Conservation (phyloP, 2,888 invertebrate species). For the Sepiola atlantica region DNA sequence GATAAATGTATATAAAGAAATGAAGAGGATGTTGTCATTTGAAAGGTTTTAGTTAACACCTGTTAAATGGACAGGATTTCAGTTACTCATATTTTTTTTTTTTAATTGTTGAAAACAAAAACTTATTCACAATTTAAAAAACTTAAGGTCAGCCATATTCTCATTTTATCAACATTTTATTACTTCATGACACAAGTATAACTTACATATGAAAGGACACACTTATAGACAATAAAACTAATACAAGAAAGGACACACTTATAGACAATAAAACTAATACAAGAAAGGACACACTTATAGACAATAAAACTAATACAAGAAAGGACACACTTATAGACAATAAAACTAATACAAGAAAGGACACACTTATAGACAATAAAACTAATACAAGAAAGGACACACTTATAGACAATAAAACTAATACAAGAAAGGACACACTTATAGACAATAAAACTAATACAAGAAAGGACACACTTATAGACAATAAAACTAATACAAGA, state of each 20-base stretch:
- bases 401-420: neutral
- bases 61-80: too few relatives aligned
- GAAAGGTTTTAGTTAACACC: too few relatives aligned
- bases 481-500: neutral
- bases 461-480: neutral
- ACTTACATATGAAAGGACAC: neutral
- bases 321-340: neutral
- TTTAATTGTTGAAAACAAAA: too few relatives aligned
- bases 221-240: neutral
- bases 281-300: neutral
- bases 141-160: neutral
- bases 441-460: neutral
- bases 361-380: neutral
- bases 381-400: neutral
- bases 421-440: neutral
- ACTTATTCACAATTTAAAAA: too few relatives aligned
- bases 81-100: too few relatives aligned
- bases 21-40: too few relatives aligned
- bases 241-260: neutral
- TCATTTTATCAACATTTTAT: neutral
- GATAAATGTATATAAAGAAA: too few relatives aligned
- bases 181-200: neutral
- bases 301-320: neutral
- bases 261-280: neutral
- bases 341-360: neutral